phyloP scores from a whole-genome alignment of 2,797 vertebrate genomes.

The Sebastes nivosus region DNA sequence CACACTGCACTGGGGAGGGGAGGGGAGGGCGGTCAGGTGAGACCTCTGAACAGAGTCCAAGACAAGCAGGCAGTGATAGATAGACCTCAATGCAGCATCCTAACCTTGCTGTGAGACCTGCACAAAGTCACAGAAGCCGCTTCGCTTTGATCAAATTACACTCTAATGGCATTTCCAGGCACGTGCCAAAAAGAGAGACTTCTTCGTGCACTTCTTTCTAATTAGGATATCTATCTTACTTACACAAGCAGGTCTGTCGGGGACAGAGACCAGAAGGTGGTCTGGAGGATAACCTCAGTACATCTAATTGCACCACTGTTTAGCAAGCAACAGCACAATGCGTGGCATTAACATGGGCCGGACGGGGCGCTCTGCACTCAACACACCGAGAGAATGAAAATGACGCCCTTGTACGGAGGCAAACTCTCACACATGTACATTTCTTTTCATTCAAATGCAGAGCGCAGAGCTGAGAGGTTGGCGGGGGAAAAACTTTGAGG shows the following conservation, averaged over 20 bases:
- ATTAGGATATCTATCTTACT: slow-evolving; percentile 44
- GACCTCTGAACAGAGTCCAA: background rate
- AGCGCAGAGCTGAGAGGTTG: background rate
- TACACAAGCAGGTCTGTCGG: background rate
- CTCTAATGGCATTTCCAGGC: slow-evolving; percentile 25
- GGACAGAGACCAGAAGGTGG: slow-evolving; percentile 8
- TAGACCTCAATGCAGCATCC: slow-evolving; percentile 4
- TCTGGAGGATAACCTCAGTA: slow-evolving; percentile 8
- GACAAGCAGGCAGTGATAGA: slow-evolving; percentile 14
- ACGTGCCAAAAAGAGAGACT: slow-evolving; percentile 5
- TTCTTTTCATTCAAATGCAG: slow-evolving; percentile 21
- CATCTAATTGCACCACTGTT: background rate
- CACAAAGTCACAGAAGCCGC: slow-evolving; percentile 14
- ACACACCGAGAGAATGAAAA: slow-evolving; percentile 24
- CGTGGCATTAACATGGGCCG: background rate
- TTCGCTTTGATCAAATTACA: slow-evolving; percentile 26
- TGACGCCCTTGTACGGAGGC: slow-evolving; percentile 9
- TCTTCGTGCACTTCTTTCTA: slow-evolving; percentile 27
- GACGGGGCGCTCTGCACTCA: background rate
- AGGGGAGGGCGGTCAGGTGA: background rate
- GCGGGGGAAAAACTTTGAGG: background rate
- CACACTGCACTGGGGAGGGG: background rate
- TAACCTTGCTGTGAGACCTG: slow-evolving; percentile 23
- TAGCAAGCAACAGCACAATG: background rate
- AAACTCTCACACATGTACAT: background rate